Evolutionary conservation across 1,140 invertebrate genomes (phyloP), one percentile per base, ranked within the genome.

Genomic region (Zaprionus taronus): DNA sequence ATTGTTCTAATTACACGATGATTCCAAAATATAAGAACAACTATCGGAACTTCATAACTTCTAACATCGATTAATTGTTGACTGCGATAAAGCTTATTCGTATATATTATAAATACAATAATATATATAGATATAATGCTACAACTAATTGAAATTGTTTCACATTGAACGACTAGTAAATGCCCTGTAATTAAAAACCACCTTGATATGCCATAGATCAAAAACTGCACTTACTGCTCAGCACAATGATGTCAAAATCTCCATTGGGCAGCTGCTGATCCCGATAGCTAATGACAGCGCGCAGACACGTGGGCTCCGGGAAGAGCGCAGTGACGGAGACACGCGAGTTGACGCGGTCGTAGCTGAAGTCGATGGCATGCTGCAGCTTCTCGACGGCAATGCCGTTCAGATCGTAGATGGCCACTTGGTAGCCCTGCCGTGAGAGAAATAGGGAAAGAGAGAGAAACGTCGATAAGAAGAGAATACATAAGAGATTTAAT

Each of bases 191-290:
- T 49, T 9, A 20, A 5, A 20, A 20, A 20, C 1, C 11, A 41
- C 38, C 12, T 41, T 15, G n/a, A 41, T 4, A 5, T 15, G 15
- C 12, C 11, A 20, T n/a, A 5, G 14, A 15, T 1, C 14, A 38
- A 7, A 0, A 20, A 14, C 47, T 31, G n/a, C 55, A 94, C 96
- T 94, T 93, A 97, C 97, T 95, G 82, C 96, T 97, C 51, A 99
- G 94, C 26, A 98, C 97, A 80, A 99, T 97, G 86, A 98, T 97
- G 93, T 98, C 97, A 91, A 98, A 98, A 91, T 98, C 96, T 15
- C 97, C 98, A 93, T 98, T 98, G 81, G 97, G 96, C 77, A 99
- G 93, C 81, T 96, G 95, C 67, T 95, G 94, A 51, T 96, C 95
- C 53, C 95, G 94, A 91, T 97, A 97, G 77, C 95, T 96, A 22